These are phyloP conservation scores for Spatulosminthurus flaviceps DNA, from an alignment of 2,888 invertebrate species.

Conservation along the genomic window DNA sequence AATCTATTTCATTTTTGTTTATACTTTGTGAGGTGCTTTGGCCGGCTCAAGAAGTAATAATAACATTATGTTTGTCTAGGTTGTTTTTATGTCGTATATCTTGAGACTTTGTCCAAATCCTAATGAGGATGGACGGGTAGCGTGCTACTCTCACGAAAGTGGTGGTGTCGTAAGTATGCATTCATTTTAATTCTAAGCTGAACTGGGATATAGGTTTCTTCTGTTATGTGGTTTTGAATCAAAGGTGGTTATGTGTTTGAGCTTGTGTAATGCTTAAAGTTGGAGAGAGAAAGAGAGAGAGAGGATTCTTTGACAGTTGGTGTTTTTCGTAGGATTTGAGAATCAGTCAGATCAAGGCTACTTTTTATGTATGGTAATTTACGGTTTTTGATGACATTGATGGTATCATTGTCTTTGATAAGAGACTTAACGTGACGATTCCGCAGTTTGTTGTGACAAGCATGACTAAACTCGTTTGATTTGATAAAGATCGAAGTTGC, in stretches of 20 bases:
- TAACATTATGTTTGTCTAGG: too few relatives aligned
- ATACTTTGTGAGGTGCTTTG: neutral
- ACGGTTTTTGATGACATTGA: slow-evolving; percentile 13
- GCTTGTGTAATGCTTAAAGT: too few relatives aligned
- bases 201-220: too few relatives aligned
- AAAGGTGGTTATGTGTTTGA: too few relatives aligned
- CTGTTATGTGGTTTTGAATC: too few relatives aligned
- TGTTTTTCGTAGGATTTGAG: too few relatives aligned
- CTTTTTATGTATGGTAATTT: slow-evolving; percentile 11
- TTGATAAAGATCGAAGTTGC: neutral
- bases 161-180: neutral
- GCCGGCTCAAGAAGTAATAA: neutral
- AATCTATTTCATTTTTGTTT: slow-evolving; percentile 8
- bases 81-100: neutral
- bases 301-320: neutral
- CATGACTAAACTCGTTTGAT: slow-evolving; percentile 10
- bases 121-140: slow-evolving; percentile 11
- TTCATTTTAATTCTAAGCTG: too few relatives aligned
- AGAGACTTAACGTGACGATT: slow-evolving; percentile 7
- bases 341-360: neutral
- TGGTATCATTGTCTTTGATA: slow-evolving; percentile 11
- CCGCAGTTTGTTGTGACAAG: slow-evolving; percentile 12
- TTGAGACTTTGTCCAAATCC: neutral
- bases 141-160: too few relatives aligned
- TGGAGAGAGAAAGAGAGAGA: too few relatives aligned